Evolutionary conservation across 2,113 vertebrate species (phyloP), one percentile per base, ranked within the genome.

Genomic region (Tursiops truncatus): DNA sequence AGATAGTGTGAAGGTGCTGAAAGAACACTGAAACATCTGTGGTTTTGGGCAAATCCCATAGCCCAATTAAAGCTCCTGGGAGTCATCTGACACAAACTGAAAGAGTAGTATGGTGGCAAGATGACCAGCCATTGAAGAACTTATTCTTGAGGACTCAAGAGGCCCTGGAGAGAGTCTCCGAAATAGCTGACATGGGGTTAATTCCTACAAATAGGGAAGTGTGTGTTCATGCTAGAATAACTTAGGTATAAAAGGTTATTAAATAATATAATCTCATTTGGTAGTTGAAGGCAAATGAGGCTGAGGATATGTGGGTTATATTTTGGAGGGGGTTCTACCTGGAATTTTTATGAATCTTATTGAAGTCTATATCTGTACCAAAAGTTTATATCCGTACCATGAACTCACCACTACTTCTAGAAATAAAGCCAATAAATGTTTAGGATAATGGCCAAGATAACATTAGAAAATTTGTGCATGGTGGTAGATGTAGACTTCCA

Each of bases 391-490:
- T 95, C 73, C 71, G 25, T 70, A 79, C 25, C 33, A 62, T 67
- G 33, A 62, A 92, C 4, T 94, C 62, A 92, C 82, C n/a, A 62
- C 18, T 91, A 50, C 6, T 44, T 93, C 38, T 83, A 88, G 63
- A 91, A 96, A 91, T 38, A 92, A 70, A 94, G 60, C 20, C 73
- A 84, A 44, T 79, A 89, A 92, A 62, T 91, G 67, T n/a, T 58
- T 67, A 97, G n/a, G 58, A 62, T 60, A 83, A 53, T 47, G 65
- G 62, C 80, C 62, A 94, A 86, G 56, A 68, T 81, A 95, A 84
- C 67, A 65, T 63, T 50, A 36, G 65, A 79, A 89, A 73, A 91
- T 84, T 65, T 96, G 41, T 18, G 73, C 26, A 26, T 50, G 8
- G 44, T 91, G 15, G 63, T 79, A 91, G 89, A 83, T 62, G 11